Evolutionary conservation across 1,140 invertebrate genomes (phyloP).

Genomic region (Maniola jurtina): DNA sequence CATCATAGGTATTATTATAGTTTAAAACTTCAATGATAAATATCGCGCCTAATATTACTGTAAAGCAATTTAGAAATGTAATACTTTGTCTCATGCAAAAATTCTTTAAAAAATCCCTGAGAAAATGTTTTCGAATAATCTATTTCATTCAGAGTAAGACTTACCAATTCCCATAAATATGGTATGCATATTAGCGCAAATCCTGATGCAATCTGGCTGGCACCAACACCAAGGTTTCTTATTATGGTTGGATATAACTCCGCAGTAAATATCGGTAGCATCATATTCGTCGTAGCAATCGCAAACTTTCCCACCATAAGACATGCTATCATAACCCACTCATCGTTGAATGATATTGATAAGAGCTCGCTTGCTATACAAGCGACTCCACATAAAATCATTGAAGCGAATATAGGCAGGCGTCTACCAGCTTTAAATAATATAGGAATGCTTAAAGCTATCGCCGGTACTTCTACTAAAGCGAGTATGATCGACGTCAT

Average conservation of each 20-base stretch:
- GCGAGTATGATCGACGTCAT: conserved; percentile 84
- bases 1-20: neutral
- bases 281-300: conserved; percentile 84
- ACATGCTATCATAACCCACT: conserved; percentile 81
- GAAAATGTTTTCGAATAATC: too few relatives aligned
- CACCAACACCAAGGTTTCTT: conserved; percentile 85
- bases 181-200: conserved; percentile 85
- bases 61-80: neutral
- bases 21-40: too few relatives aligned
- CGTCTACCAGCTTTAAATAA: conserved; percentile 84
- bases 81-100: neutral
- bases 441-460: conserved; percentile 85
- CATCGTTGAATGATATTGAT: conserved; percentile 69
- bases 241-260: conserved; percentile 87
- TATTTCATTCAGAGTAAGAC: conserved; percentile 29
- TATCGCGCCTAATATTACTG: neutral
- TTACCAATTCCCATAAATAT: conserved; percentile 85
- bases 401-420: conserved; percentile 82
- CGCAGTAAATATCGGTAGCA: conserved; percentile 86
- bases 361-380: conserved; percentile 81
- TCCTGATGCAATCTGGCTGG: conserved; percentile 84
- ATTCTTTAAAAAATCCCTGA: neutral
- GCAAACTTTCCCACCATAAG: conserved; percentile 85
- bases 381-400: conserved; percentile 82
- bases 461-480: conserved; percentile 85